These are phyloP conservation scores for Spodoptera litura DNA, from an alignment of 1,140 invertebrate species.

Conservation along the genomic window DNA sequence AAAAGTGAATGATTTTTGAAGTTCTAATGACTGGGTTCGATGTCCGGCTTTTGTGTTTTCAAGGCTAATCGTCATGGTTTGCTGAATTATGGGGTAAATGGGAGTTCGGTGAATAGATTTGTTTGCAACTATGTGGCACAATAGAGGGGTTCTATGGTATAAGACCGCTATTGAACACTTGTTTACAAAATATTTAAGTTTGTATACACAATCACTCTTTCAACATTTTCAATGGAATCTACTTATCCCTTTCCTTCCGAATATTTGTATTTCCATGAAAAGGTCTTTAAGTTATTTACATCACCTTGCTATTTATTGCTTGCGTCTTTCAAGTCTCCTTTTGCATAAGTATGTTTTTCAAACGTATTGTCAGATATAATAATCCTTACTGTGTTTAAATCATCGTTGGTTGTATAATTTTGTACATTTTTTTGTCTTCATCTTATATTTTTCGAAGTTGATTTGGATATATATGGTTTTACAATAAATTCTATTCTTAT, in stretches of 20 bases:
- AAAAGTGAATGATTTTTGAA: slow-evolving; percentile 26
- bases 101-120: slow-evolving; percentile 11
- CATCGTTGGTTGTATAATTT: no score
- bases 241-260: neutral
- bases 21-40: slow-evolving; percentile 15
- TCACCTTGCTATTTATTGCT: no score
- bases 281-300: no score
- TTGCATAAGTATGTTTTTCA: no score
- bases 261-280: neutral
- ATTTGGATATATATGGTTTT: no score
- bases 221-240: no score
- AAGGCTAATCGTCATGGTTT: slow-evolving; percentile 31
- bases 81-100: slow-evolving; percentile 14
- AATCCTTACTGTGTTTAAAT: no score
- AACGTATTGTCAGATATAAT: no score
- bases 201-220: neutral
- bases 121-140: neutral
- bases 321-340: no score
- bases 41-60: slow-evolving; percentile 24
- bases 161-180: neutral
- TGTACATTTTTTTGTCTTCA: no score
- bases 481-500: neutral
- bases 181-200: slow-evolving; percentile 2
- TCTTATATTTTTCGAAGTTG: no score
- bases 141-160: neutral